Evolutionary conservation across 2,888 invertebrate species (phyloP), one percentile per base, ranked within the genome.

Genomic region (Erynnis tages): DNA sequence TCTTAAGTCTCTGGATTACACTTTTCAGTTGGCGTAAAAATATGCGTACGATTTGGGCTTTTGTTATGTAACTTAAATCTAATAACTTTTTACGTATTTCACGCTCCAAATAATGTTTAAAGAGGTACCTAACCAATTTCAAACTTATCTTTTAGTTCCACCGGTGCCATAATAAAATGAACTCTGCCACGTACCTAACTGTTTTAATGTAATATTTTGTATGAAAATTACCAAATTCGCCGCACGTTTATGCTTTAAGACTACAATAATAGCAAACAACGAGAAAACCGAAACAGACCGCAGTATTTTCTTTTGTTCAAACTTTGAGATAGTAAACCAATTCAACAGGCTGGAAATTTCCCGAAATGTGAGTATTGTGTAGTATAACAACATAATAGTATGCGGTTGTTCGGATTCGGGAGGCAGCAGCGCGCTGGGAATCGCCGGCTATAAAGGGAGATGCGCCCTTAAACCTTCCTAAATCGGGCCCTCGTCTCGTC

Each of bases 351-450:
- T 60, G 59, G 35, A 50, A 50, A 54, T 54, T 61, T 59, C 61
- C 64, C 55, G 41, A 29, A 53, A 53, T 41, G 56, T 57, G 54
- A 58, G 57, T 66, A 65, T 69, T 67, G 64, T 65, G 61, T 61
- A 63, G 65, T 73, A 73, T 69, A 69, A 66, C 66, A 65, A 62
- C 66, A 64, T 66, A 73, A 76, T 73, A 73, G 70, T 70, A 74
- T 70, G 67, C 62, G 63, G 67, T 63, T 65, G 64, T 63, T 69
- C 65, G 66, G 69, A 68, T 72, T 69, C 65, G 61, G 61, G 58
- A 59, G 64, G 65, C 61, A 63, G 59, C 61, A 50, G 58, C 57
- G 58, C 59, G 55, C 58, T 54, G 66, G 73, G 74, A 69, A 67
- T 69, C 53, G 54, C 37, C 21, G 30, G 27, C 47, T 55, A 55